A percentile compares a stretch with the other conserved stretches of the same genome.
These are phyloP conservation scores for Saimiri boliviensis DNA, from an alignment of 2,113 vertebrate species.

Conservation along the genomic window DNA sequence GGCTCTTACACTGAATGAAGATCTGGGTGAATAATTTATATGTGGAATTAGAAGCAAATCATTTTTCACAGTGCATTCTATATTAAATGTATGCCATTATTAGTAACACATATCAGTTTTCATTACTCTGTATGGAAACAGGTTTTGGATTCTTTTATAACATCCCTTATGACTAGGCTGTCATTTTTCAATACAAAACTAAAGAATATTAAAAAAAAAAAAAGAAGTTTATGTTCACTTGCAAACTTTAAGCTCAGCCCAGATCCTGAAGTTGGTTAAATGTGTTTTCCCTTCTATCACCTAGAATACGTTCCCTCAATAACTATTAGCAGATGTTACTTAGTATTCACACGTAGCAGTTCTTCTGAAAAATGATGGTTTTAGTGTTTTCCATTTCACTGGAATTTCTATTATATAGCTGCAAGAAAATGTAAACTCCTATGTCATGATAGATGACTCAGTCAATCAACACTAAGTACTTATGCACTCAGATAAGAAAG, in stretches of 20 bases:
- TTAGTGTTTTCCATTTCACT: background rate
- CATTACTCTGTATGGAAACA: background rate
- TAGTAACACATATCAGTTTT: background rate
- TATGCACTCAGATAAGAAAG: background rate
- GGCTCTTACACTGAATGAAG: background rate
- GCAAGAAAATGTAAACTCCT: background rate
- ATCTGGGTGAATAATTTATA: background rate
- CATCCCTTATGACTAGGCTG: background rate
- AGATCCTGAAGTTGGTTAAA: background rate
- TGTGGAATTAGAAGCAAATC: background rate
- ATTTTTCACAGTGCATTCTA: background rate
- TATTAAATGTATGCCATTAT: background rate
- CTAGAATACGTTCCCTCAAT: background rate
- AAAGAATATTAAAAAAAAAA: background rate
- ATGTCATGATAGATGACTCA: background rate
- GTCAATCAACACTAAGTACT: background rate
- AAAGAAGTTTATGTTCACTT: background rate
- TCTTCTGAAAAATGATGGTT: conserved; percentile 9
- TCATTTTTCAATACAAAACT: background rate
- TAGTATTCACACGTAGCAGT: background rate
- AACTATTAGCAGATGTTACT: background rate
- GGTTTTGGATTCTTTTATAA: background rate
- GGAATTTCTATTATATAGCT: background rate
- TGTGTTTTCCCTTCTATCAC: background rate
- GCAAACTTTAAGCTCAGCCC: background rate